A percentile compares a stretch with the other conserved stretches of the same genome.
Evolutionary conservation across 53 echinoderm and acorn worm genomes (phyloP).

Genomic region (Actinopyga echinites): DNA sequence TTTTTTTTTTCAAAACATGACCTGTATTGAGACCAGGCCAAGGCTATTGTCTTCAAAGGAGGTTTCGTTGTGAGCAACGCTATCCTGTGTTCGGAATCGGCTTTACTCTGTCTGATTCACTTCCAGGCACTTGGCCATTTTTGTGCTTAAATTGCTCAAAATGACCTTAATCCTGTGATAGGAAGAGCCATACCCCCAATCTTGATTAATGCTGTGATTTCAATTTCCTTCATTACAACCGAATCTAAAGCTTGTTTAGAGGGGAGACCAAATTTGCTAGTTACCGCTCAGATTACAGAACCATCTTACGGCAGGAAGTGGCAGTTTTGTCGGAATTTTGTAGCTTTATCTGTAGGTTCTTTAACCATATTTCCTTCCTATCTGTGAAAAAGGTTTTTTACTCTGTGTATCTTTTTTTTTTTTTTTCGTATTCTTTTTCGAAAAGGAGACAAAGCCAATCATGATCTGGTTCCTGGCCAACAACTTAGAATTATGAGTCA

Average conservation of each 20-base stretch:
- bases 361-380: conserved; percentile 26
- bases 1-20: conserved; percentile 10
- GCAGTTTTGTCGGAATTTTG: conserved; percentile 21
- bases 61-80: too few relatives aligned
- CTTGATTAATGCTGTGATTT: conserved; percentile 42
- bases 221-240: conserved; percentile 37
- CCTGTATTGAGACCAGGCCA: conserved; percentile 36
- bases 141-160: conserved; percentile 29
- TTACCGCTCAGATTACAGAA: conserved; percentile 32
- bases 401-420: neutral
- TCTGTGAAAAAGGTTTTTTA: neutral
- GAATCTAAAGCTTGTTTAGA: conserved; percentile 31
- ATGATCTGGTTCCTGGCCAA: conserved; percentile 16
- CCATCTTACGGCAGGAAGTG: conserved; percentile 27
- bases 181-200: conserved; percentile 25
- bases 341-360: conserved; percentile 22
- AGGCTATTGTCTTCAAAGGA: conserved; percentile 14
- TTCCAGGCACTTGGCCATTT: conserved; percentile 23
- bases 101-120: conserved; percentile 35
- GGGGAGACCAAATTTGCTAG: conserved; percentile 18
- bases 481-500: conserved; percentile 22
- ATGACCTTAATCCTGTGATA: conserved; percentile 31
- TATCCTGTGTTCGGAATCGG: too few relatives aligned
- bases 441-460: conserved; percentile 10
- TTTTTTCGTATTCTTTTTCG: neutral